phyloP scores from a whole-genome alignment of 2,113 vertebrate species.

The Leptosomus discolor region DNA sequence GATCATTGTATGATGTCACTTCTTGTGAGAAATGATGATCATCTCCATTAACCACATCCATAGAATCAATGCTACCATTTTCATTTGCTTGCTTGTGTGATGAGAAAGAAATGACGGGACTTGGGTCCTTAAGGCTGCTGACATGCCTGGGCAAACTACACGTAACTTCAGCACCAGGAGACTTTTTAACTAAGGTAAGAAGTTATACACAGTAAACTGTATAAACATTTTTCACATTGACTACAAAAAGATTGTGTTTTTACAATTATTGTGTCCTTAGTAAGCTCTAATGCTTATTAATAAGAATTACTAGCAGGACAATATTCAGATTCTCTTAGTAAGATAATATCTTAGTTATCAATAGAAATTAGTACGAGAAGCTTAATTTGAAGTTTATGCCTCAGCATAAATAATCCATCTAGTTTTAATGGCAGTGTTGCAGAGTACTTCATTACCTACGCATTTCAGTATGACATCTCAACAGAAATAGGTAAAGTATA shows the following conservation, averaged over 20 bases:
- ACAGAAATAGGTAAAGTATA: not conserved
- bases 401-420: not conserved
- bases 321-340: not conserved
- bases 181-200: slow-evolving; percentile 74
- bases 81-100: slow-evolving; percentile 79
- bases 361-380: not conserved
- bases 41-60: slow-evolving; percentile 61
- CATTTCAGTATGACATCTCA: not conserved
- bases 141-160: slow-evolving; percentile 87
- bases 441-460: not conserved
- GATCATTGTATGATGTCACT: slow-evolving; percentile 78
- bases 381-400: not conserved
- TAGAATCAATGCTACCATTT: slow-evolving; percentile 67
- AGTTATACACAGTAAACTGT: not conserved
- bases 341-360: not conserved
- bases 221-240: not conserved
- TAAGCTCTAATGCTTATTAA: not conserved
- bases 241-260: not conserved
- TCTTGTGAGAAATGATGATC: slow-evolving; percentile 61
- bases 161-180: slow-evolving; percentile 84
- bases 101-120: slow-evolving; percentile 88
- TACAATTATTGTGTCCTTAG: not conserved
- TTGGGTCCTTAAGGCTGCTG: slow-evolving; percentile 78
- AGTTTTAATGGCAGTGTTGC: not conserved
- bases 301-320: not conserved